Evolutionary conservation across 2,797 vertebrate genomes (phyloP), one percentile per base, ranked within the genome.

Genomic region (Rousettus madagascariensis): DNA sequence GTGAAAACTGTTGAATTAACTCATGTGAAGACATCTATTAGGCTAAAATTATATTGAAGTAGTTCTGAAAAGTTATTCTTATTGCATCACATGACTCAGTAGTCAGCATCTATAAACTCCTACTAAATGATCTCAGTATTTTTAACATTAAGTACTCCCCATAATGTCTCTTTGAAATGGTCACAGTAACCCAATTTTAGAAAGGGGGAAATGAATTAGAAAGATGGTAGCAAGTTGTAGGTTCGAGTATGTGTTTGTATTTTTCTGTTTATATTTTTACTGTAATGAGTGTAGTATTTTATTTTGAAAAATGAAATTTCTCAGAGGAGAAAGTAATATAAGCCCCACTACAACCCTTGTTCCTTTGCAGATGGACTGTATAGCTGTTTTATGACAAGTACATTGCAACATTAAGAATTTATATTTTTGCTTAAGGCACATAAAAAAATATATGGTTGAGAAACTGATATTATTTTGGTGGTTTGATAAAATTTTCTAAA

Each of bases 251-350:
- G 6, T 65, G 28, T 51, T 95, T 78, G 33, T 69, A 69, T 53
- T 86, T 82, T 90, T 83, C 28, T 53, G 30, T 61, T 83, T 83
- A 10, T 57, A 33, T 92, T 79, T 87, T 84, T 57, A 86, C 53
- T 43, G 6, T 71, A 87, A 33, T 38, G 15, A 72, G 53, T 43
- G 5, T 11, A 59, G 30, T 66, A 61, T 94, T 94, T 88, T 90
- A 94, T 77, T 86, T 77, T 82, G 17, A 92, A 86, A 96, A 92
- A 46, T 46, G 15, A 49, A 71, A 61, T 72, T 95, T 93, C 55
- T 77, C 19, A 94, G 19, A 95, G 2, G 5, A 72, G 33, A 80
- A 80, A 82, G 17, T 33, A 91, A 30, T 57, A 57, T 86, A 17
- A 74, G 4, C 15, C 46, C 15, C 53, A 38, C 69, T 63, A 61